Base-by-base conservation (phyloP, 1,140 invertebrate genomes). In the Vanessa atalanta region DNA sequence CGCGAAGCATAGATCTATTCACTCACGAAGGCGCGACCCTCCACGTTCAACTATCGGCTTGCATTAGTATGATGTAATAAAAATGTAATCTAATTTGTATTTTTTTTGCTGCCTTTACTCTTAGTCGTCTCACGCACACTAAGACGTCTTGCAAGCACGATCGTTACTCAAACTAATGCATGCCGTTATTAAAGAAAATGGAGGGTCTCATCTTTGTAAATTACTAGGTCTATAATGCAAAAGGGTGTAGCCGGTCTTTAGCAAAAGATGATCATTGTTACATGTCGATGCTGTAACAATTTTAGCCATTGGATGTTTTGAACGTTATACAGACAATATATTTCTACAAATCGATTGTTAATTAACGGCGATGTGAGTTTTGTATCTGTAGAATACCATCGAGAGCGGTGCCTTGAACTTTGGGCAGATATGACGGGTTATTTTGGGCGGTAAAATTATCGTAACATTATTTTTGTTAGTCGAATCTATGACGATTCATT, bases 381-480 rank as follows among this genome's bases (percentile, higher is more conserved):
- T 53, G 15, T 57, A 26, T 26, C 20, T 20, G 53, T 23, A 20
- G 23, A 57, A 13, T 57, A 23, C 53, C 53, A 57, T 23, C 53
- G 20, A 57, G 23, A 23, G 53, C 53, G 53, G 20, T 26, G 53
- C 57, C 57, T 61, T 37, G 11, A n/a, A 61, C 16, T 61, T 37
- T 9, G 23, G 57, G 14, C 55, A 57, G 20, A 26, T 2, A 20
- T 15, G 65, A 31, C 47, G 65, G 47, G 13, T 57, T 80, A 76
- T 70, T 79, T 75, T 81, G 77, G 72, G 76, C 57, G 57, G 70
- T 75, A 64, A 60, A 72, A 37, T 61, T 61, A 72, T 73, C 75
- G 68, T 75, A 77, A 79, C 6, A 9, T 43, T 67, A 14, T 67
- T 55, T 48, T 68, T 68, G 26, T 57, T 57, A 16, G 26, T 61